phyloP scores from a whole-genome alignment of 2,797 vertebrate genomes.

The Australoheros facetus region DNA sequence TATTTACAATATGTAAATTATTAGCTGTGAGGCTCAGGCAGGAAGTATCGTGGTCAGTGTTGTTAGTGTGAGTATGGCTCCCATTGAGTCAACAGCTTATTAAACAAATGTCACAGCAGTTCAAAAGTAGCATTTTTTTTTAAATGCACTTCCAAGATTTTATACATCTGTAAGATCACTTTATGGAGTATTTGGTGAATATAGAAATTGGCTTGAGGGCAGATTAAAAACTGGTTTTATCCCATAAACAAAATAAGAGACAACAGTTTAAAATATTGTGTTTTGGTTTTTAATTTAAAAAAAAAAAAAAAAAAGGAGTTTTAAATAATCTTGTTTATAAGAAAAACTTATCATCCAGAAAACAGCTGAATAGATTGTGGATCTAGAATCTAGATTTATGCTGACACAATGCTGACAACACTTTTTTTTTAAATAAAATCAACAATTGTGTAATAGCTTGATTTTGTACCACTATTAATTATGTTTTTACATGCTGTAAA shows the following conservation, averaged over 20 bases:
- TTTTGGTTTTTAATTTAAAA: background rate
- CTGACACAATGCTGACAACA: background rate
- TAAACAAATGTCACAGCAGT: background rate
- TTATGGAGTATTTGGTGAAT: background rate
- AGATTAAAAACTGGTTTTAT: background rate
- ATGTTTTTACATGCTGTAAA: background rate
- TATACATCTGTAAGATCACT: too few species aligned
- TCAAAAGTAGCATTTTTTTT: too few species aligned
- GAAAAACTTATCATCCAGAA: background rate
- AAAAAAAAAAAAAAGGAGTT: fast-evolving
- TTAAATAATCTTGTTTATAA: background rate
- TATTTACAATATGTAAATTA: background rate
- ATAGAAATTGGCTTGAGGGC: background rate
- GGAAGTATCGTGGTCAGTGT: background rate
- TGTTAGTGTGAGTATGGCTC: fast-evolving
- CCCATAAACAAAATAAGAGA: background rate
- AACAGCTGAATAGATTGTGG: background rate
- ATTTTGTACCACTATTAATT: background rate
- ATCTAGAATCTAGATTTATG: background rate
- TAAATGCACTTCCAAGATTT: too few species aligned
- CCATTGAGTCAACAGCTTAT: background rate
- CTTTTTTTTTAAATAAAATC: background rate
- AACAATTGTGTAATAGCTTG: background rate
- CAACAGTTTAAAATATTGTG: background rate
- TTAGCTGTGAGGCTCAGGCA: background rate